These are phyloP conservation scores for Poecilia wingei DNA, from an alignment of 2,797 vertebrate species.

Conservation along the genomic window DNA sequence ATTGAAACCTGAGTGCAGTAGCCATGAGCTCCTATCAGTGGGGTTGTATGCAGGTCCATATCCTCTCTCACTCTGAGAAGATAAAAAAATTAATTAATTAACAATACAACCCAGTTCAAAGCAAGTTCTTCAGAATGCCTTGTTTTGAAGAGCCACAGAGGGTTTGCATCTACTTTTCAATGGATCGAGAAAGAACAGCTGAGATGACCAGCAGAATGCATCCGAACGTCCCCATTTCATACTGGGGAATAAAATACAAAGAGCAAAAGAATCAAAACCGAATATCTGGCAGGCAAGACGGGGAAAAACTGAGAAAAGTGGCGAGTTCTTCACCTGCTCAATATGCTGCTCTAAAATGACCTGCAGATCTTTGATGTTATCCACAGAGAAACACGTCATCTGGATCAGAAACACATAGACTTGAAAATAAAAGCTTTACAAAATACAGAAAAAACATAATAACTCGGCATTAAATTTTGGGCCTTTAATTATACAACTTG, in stretches of 20 bases:
- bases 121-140: neutral
- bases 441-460: neutral
- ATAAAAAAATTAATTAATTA: neutral
- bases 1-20: constrained; percentile 93
- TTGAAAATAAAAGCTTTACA: neutral
- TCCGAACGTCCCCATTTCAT: constrained; percentile 86
- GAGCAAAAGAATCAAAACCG: neutral
- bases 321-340: constrained; percentile 68
- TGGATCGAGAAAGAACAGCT: constrained; percentile 89
- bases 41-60: constrained; percentile 87
- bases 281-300: neutral
- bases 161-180: constrained; percentile 76
- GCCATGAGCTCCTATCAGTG: constrained; percentile 91
- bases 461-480: neutral
- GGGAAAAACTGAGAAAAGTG: neutral
- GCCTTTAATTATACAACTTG: neutral
- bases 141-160: neutral
- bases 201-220: constrained; percentile 91
- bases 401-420: constrained; percentile 39
- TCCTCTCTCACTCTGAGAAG: constrained; percentile 85
- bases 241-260: constrained; percentile 74
- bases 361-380: constrained; percentile 72
- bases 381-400: constrained; percentile 72
- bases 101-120: neutral
- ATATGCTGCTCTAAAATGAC: constrained; percentile 75